Base-by-base conservation (phyloP, 1,140 invertebrate genomes). In the Meloidogyne floridensis region DNA sequence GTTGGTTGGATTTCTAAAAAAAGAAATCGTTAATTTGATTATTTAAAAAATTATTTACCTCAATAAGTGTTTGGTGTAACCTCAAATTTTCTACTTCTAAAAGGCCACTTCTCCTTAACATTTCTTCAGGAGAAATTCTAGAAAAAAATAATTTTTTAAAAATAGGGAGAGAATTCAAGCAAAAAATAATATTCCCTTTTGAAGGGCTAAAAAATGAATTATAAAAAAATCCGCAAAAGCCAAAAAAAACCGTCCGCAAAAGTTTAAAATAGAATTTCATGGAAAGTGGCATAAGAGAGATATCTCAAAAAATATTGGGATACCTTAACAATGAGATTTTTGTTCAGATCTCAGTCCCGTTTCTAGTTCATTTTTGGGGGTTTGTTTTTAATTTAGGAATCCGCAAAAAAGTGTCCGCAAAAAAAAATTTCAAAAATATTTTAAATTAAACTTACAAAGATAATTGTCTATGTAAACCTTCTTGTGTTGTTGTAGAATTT, bases 1-100 rank as follows among this genome's bases (percentile, higher is more conserved):
- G 77, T 75, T 88, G 84, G 47, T 83, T 79, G 65, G 86, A 87
- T 78, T 86, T 87, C 86, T 87, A 78, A 82, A 86, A 81, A 9
- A 32, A 18, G 7, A 32, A 53, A 18, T 51, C 11, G 8, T 51
- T 18, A 72, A 59, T 70, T 80, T 5, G 11, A 59, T 32, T 53
- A 20, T 15, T 11, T 15, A 2, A 65, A 43, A 51, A 20, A 59
- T 18, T 53, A n/a, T 51, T 79, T 75, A 87, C 85, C 53, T 81
- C 81, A 32, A 86, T 13, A 42, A 86, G 76, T 20, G 82, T 81
- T 81, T 86, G 86, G 43, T 86, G 85, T 18, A 85, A 71, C 73
- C 72, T 77, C 4, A 83, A 32, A 43, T 86, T 86, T 59, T 86
- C 85, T 54, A 72, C 75, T 74, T 86, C 85, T 6, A 87, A 56